Conservation (phyloP, 2,797 vertebrate genomes). For the Rhynchonycteris naso region DNA sequence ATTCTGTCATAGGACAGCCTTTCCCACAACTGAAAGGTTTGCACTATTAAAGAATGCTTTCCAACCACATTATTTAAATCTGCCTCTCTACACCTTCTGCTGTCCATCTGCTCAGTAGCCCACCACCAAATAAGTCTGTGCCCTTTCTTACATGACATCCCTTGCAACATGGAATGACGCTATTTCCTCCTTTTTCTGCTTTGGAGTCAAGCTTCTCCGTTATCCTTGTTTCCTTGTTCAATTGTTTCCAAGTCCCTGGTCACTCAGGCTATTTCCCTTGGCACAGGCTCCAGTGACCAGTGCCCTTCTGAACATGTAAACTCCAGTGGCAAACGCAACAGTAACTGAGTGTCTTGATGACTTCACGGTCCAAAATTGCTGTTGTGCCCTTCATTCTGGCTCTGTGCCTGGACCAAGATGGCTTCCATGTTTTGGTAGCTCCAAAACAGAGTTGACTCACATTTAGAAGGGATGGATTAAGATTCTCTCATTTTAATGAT, state of each 20-base stretch:
- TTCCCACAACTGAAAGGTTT: not conserved
- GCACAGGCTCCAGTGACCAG: not conserved
- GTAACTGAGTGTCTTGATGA: not conserved
- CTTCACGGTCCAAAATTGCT: accelerated
- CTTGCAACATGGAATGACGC: not conserved
- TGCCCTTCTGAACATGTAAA: not conserved
- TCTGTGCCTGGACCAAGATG: not conserved
- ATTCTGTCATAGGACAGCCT: not conserved
- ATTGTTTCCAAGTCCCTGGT: not conserved
- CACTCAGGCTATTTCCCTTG: not conserved
- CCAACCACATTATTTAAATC: not conserved
- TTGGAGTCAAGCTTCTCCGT: not conserved
- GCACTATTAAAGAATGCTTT: constrained; percentile 1
- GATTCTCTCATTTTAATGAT: not conserved
- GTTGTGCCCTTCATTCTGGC: not conserved
- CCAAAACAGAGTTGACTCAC: not conserved
- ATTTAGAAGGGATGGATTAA: not conserved
- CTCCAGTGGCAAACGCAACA: not conserved
- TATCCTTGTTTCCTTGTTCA: not conserved
- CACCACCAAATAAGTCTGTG: not conserved
- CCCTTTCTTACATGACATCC: not conserved
- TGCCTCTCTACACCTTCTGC: not conserved
- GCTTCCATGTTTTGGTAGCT: not conserved
- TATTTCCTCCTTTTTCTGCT: not conserved
- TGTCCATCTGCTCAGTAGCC: not conserved